A percentile compares a stretch with the other conserved stretches of the same genome.
Conservation (phyloP, 2,888 invertebrate species). For the Hybos culiciformis region DNA sequence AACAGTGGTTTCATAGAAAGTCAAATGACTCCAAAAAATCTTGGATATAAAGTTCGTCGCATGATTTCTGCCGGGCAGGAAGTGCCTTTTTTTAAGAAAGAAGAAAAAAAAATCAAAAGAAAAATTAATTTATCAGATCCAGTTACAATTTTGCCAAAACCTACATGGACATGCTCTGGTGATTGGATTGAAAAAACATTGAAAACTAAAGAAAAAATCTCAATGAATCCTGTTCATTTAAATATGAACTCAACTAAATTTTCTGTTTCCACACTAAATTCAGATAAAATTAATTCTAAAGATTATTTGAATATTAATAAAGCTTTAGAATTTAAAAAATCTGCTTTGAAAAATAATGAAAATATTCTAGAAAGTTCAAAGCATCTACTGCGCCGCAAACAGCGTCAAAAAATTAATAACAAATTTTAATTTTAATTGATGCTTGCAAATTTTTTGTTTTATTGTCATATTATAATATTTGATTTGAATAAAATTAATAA, state of each 20-base stretch:
- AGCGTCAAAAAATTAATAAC: constrained; percentile 9
- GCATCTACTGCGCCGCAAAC: constrained; percentile 16
- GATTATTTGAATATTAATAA: constrained; percentile 1
- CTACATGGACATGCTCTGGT: constrained; percentile 21
- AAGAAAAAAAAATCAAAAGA: constrained; percentile 11
- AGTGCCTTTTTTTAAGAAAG: constrained; percentile 7
- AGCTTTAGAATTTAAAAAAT: constrained; percentile 19
- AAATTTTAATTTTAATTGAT: constrained; percentile 5
- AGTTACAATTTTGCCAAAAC: constrained; percentile 15
- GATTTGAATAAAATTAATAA: too few species aligned
- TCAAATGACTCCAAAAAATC: constrained; percentile 19
- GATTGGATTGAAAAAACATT: constrained; percentile 15
- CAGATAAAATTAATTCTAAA: too few species aligned
- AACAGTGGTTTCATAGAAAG: constrained; percentile 21
- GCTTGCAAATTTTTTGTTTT: too few species aligned
- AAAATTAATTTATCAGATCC: constrained; percentile 15
- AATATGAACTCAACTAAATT: too few species aligned
- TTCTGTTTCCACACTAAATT: too few species aligned
- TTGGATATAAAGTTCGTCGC: constrained; percentile 19
- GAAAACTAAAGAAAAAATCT: too few species aligned
- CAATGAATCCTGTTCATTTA: too few species aligned
- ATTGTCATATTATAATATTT: too few species aligned
- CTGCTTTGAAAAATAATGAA: constrained; percentile 14
- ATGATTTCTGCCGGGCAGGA: constrained; percentile 14
- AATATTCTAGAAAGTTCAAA: constrained; percentile 15